A percentile compares a stretch with the other conserved stretches of the same genome.
Conservation (phyloP, 2,797 vertebrate species). For the Sciurus carolinensis region DNA sequence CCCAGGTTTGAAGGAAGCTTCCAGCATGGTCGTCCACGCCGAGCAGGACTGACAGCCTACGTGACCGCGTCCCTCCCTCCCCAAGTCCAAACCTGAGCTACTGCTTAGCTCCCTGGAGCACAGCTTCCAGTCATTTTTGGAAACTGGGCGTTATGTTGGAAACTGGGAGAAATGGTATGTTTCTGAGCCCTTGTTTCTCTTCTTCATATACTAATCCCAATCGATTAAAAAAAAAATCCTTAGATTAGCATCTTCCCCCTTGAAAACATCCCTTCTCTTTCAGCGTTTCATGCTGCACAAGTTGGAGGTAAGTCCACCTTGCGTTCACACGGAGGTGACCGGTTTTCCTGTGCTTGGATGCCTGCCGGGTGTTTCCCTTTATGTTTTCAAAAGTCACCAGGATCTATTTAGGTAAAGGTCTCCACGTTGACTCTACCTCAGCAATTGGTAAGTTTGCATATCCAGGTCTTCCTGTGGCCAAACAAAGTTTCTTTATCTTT, state of each 20-base stretch:
- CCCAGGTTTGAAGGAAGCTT: neutral
- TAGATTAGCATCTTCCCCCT: neutral
- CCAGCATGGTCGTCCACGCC: neutral
- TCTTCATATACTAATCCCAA: neutral
- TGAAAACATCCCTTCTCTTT: neutral
- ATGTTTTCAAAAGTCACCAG: conserved; percentile 9
- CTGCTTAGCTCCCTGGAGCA: neutral
- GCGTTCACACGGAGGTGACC: neutral
- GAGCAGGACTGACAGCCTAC: neutral
- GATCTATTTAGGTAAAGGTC: neutral
- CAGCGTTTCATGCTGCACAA: neutral
- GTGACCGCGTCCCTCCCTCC: neutral
- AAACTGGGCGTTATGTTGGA: neutral
- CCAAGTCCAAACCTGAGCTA: neutral
- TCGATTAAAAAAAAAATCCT: neutral
- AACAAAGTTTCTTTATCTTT: conserved; percentile 33
- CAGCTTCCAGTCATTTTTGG: neutral
- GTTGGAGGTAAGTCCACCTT: neutral
- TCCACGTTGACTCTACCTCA: neutral
- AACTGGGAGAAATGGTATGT: neutral
- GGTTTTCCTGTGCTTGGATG: neutral
- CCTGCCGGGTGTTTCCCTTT: neutral
- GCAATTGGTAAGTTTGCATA: neutral
- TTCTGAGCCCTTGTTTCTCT: neutral
- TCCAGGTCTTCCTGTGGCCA: neutral